These are phyloP conservation scores for Pachycephala philippinensis DNA, from an alignment of 2,113 vertebrate genomes.

Conservation along the genomic window DNA sequence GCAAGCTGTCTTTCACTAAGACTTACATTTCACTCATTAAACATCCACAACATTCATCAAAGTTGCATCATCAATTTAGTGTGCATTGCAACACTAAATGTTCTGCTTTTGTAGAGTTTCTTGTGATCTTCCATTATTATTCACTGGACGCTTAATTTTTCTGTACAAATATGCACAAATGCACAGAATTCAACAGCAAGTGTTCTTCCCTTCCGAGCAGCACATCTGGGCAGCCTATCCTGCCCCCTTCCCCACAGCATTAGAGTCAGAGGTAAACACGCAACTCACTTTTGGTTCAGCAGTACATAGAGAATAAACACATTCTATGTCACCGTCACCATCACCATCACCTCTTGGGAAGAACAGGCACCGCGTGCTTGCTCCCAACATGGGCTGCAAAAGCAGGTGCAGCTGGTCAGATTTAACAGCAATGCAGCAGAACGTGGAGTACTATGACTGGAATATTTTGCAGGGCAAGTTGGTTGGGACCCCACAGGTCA, in stretches of 20 bases:
- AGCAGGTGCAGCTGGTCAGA: background rate
- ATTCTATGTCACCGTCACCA: background rate
- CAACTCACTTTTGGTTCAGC: background rate
- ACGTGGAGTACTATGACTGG: background rate
- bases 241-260: background rate
- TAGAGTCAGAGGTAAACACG: background rate
- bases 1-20: background rate
- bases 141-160: background rate
- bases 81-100: background rate
- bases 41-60: background rate
- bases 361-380: background rate
- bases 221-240: background rate
- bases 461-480: constrained; percentile 5
- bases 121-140: background rate
- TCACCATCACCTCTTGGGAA: background rate
- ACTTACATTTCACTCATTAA: background rate
- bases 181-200: background rate
- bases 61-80: no score
- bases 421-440: constrained; percentile 68
- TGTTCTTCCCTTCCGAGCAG: background rate
- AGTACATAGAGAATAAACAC: background rate
- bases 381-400: background rate
- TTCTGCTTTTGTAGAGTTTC: background rate
- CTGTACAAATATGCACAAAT: background rate
- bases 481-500: background rate